These are phyloP conservation scores for Silurus aristotelis DNA, from an alignment of 2,797 vertebrate genomes.

Conservation along the genomic window DNA sequence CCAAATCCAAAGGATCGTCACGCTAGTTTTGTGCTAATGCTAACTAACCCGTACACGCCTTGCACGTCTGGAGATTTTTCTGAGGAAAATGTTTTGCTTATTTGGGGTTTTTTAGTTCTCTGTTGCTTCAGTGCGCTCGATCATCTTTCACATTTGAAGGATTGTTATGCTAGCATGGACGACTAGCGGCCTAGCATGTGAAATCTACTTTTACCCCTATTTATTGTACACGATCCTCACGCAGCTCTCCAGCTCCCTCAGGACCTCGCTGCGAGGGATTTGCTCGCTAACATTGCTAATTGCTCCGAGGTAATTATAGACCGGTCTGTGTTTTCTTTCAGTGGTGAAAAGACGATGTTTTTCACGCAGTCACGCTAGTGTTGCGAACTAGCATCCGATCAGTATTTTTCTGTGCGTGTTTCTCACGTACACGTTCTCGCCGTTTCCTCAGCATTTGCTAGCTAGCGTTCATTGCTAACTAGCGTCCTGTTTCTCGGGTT, in stretches of 20 bases:
- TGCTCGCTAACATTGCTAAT: conserved; percentile 1
- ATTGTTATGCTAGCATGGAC: background rate
- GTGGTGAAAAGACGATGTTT: too few species aligned
- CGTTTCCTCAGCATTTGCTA: background rate
- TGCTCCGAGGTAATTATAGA: background rate
- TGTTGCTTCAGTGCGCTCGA: background rate
- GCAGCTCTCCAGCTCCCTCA: background rate
- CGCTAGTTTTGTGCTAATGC: background rate
- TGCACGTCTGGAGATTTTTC: background rate
- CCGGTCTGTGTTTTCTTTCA: too few species aligned
- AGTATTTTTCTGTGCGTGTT: background rate
- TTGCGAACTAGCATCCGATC: background rate
- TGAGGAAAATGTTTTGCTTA: background rate
- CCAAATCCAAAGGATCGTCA: background rate
- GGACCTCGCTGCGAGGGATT: background rate
- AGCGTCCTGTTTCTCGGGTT: background rate
- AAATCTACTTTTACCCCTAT: background rate
- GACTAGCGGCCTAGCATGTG: background rate
- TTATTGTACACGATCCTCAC: too few species aligned
- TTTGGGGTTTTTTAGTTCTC: background rate
- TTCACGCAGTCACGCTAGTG: background rate
- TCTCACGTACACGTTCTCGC: background rate
- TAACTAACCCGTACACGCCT: background rate
- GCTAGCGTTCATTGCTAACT: background rate
- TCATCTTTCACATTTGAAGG: background rate